These are phyloP conservation scores for Pycnonotus jocosus DNA, from an alignment of 2,113 vertebrate genomes.

Conservation along the genomic window DNA sequence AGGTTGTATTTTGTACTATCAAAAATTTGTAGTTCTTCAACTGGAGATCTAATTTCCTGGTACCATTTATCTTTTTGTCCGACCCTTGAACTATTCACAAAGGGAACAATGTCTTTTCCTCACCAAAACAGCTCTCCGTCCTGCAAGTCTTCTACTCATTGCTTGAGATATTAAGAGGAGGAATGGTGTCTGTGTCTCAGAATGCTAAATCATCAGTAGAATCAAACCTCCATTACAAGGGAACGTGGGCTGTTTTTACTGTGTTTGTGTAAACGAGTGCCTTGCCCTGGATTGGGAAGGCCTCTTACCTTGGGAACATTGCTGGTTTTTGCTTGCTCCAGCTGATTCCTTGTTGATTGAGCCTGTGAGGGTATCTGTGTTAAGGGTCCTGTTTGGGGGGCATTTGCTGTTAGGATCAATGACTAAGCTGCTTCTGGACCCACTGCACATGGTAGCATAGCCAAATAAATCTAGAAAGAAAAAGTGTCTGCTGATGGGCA, in stretches of 20 bases:
- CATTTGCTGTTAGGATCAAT: neutral
- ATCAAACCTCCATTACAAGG: neutral
- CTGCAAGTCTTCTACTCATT: neutral
- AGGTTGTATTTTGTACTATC: neutral
- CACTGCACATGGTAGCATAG: neutral
- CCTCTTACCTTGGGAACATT: neutral
- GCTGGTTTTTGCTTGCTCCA: neutral
- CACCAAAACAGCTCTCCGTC: neutral
- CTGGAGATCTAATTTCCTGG: conserved; percentile 1
- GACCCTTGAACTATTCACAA: neutral
- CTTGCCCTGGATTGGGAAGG: neutral
- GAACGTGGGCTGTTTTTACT: fast-evolving
- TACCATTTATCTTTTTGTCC: neutral
- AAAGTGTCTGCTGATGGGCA: neutral
- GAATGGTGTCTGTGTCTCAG: neutral
- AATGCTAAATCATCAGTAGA: neutral
- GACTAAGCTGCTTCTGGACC: neutral
- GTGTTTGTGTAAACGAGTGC: neutral
- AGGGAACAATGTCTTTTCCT: neutral
- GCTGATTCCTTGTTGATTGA: neutral
- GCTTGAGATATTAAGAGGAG: neutral
- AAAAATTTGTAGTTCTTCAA: neutral
- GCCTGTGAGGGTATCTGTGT: neutral
- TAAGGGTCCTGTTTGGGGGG: neutral
- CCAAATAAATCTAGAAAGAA: neutral